Percentiles rank a stretch among this genome's conserved stretches.
Conservation (phyloP, 2,113 vertebrate species). For the Clarias macrocephalus region DNA sequence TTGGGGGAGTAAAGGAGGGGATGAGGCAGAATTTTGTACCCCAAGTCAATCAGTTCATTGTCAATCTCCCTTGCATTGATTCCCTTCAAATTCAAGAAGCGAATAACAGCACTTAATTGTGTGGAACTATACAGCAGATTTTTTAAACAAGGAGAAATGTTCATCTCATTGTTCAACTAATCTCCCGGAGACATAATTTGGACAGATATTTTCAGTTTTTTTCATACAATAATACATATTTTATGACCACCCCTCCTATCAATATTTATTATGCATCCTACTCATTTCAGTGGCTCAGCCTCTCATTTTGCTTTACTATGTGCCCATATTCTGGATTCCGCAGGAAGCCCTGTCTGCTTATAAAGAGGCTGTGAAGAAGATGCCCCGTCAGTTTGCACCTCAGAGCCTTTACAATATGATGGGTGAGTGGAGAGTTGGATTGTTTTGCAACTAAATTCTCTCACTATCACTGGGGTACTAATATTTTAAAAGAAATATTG, state of each 20-base stretch:
- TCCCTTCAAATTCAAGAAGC: no score
- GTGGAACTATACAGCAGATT: no score
- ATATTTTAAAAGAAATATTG: neutral
- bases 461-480: neutral
- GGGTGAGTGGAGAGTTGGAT: constrained; percentile 77
- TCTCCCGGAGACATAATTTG: no score
- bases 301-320: neutral
- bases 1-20: no score
- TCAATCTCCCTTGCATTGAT: no score
- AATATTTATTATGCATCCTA: neutral
- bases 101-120: no score
- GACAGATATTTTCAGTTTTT: no score
- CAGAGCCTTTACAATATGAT: constrained; percentile 99
- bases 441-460: neutral
- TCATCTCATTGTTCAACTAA: no score
- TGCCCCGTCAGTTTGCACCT: constrained; percentile 95
- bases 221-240: no score
- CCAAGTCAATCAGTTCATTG: no score
- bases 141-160: no score
- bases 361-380: constrained; percentile 96
- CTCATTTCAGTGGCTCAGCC: neutral
- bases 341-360: constrained; percentile 92
- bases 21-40: no score
- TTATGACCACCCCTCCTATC: neutral
- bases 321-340: constrained; percentile 46